A percentile compares a stretch with the other conserved stretches of the same genome.
These are phyloP conservation scores for Diaphora mendica DNA, from an alignment of 2,888 invertebrate genomes.

Conservation along the genomic window DNA sequence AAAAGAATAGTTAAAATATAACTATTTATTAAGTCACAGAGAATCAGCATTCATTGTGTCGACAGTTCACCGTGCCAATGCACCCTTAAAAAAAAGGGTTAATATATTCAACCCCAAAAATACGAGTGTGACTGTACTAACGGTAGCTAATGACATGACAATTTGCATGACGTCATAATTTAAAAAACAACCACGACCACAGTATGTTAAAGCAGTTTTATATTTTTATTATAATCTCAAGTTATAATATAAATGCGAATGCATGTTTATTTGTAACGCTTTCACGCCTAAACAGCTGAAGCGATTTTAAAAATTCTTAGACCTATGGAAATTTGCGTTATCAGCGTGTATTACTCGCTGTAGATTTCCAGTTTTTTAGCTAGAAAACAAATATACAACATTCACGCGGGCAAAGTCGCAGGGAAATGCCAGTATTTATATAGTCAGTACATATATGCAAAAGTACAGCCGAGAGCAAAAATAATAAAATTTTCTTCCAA, in stretches of 20 bases:
- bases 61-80: not conserved
- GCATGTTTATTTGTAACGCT: no score
- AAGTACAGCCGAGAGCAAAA: not conserved
- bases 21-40: not conserved
- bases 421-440: not conserved
- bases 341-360: no score
- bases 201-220: not conserved
- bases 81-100: not conserved
- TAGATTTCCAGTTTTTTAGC: no score
- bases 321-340: no score
- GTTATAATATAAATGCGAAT: no score
- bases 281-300: no score
- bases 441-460: not conserved
- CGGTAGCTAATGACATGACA: conserved; percentile 1
- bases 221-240: no score
- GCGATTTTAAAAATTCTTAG: no score
- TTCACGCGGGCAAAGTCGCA: no score
- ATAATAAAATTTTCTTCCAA: not conserved
- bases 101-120: conserved; percentile 11
- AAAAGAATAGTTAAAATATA: not conserved
- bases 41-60: not conserved
- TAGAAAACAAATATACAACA: no score
- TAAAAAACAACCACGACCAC: not conserved
- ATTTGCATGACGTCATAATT: conserved; percentile 19
- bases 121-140: conserved; percentile 6